These are phyloP conservation scores for Lucinisca nassula DNA, from an alignment of 2,888 invertebrate species.

Conservation along the genomic window DNA sequence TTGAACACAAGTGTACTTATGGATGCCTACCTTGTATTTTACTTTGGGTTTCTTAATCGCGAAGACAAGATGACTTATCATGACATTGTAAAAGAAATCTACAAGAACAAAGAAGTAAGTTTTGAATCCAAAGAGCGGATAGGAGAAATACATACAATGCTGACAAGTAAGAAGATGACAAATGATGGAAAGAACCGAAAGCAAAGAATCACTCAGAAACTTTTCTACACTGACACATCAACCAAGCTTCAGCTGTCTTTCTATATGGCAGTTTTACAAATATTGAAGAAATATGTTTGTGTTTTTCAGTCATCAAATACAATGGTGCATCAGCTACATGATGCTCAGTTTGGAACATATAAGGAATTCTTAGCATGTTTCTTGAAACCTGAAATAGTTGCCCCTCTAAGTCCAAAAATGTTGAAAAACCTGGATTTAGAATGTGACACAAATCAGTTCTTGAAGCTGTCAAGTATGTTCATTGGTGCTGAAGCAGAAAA, in stretches of 20 bases:
- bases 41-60: too few species aligned
- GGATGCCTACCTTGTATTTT: too few species aligned
- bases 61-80: neutral
- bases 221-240: neutral
- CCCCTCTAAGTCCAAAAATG: neutral
- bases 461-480: neutral
- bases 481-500: too few species aligned
- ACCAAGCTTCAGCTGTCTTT: neutral
- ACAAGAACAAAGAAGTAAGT: neutral
- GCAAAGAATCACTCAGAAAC: neutral
- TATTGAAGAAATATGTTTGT: constrained; percentile 46
- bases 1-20: constrained; percentile 37
- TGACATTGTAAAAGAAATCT: neutral
- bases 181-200: neutral
- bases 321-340: constrained; percentile 25
- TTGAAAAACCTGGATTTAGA: neutral
- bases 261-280: neutral
- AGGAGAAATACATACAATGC: neutral
- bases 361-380: too few species aligned
- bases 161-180: neutral
- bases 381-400: neutral
- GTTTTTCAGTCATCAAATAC: constrained; percentile 24
- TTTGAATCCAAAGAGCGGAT: neutral
- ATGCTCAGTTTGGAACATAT: constrained; percentile 9
- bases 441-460: neutral